Conservation (phyloP, 2,888 invertebrate species). For the Griposia aprilina region DNA sequence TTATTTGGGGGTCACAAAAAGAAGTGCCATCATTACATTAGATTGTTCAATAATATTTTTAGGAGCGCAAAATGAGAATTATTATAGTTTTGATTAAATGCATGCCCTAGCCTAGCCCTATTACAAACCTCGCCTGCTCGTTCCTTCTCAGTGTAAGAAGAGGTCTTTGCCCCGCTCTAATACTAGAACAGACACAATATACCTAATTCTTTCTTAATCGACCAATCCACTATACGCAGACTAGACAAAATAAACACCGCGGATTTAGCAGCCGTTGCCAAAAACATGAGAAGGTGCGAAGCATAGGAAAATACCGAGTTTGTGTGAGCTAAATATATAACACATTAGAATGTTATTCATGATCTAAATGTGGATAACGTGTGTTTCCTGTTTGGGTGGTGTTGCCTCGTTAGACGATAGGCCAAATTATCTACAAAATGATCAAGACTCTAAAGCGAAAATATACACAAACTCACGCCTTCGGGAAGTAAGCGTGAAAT, state of each 20-base stretch:
- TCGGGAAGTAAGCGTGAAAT: not conserved
- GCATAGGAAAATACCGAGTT: conserved; percentile 58
- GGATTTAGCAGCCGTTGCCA: conserved; percentile 27
- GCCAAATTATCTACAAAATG: not conserved
- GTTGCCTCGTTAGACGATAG: not conserved
- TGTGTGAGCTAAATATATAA: conserved; percentile 44
- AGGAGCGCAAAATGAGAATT: too few relatives aligned
- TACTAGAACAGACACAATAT: not conserved
- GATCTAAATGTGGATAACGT: conserved; percentile 27
- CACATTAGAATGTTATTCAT: conserved; percentile 50
- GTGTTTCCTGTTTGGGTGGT: conserved; percentile 17
- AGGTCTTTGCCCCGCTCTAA: not conserved
- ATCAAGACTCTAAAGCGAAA: not conserved
- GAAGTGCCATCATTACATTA: too few relatives aligned
- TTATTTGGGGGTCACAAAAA: too few relatives aligned
- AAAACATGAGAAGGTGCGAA: conserved; percentile 45
- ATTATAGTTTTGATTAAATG: too few relatives aligned
- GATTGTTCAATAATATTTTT: too few relatives aligned
- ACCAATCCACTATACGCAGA: conserved; percentile 5
- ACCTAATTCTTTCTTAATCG: not conserved
- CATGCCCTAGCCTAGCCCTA: too few relatives aligned
- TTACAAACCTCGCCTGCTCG: too few relatives aligned
- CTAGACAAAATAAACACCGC: conserved; percentile 12
- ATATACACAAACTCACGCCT: not conserved
- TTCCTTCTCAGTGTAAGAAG: too few relatives aligned